Evolutionary conservation across 2,797 vertebrate genomes (phyloP).

Genomic region (Somateria mollissima): DNA sequence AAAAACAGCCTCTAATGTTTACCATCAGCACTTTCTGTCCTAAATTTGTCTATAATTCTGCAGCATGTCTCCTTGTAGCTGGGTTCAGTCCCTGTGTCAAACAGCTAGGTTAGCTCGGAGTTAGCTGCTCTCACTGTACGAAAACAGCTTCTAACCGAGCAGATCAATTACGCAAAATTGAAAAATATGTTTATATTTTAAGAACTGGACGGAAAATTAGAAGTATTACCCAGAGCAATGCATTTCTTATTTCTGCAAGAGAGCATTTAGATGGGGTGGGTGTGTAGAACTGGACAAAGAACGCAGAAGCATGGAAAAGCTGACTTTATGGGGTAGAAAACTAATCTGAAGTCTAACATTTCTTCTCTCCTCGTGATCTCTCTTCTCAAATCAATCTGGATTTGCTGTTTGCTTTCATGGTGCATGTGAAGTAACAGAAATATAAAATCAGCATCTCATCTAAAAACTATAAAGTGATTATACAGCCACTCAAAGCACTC

Average conservation of each 20-base stretch:
- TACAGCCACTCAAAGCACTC: not conserved
- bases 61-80: not conserved
- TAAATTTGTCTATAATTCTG: not conserved
- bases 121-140: accelerated
- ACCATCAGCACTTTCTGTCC: not conserved
- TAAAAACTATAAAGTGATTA: not conserved
- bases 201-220: not conserved
- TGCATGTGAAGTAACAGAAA: not conserved
- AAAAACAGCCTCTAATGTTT: not conserved
- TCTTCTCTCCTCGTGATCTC: not conserved
- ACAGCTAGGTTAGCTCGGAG: not conserved
- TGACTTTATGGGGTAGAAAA: slow-evolving; percentile 32
- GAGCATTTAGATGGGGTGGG: not conserved
- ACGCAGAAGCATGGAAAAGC: not conserved
- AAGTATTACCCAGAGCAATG: not conserved
- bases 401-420: not conserved
- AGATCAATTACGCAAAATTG: not conserved
- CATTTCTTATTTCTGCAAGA: not conserved
- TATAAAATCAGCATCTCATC: not conserved
- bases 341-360: not conserved
- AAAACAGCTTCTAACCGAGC: not conserved
- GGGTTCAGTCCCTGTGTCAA: not conserved
- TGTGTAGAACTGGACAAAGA: not conserved
- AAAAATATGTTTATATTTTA: not conserved
- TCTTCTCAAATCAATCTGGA: not conserved